phyloP scores from a whole-genome alignment of 2,888 invertebrate species.

The Ochropleura plecta region DNA sequence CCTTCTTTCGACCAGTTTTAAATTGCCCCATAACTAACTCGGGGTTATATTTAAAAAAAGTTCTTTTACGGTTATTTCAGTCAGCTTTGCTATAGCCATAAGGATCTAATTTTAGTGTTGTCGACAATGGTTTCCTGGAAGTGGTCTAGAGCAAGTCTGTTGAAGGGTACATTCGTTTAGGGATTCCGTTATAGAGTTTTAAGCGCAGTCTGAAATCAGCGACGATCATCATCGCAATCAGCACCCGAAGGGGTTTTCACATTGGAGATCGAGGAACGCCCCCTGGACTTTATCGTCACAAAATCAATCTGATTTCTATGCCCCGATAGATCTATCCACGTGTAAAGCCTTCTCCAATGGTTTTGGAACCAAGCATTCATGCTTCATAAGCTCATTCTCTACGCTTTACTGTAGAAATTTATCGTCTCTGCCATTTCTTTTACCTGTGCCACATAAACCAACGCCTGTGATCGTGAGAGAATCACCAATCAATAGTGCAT shows the following conservation, averaged over 20 bases:
- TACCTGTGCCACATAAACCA: neutral
- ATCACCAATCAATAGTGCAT: too few relatives aligned
- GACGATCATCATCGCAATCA: neutral
- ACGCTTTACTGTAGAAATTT: too few relatives aligned
- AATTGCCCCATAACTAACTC: neutral
- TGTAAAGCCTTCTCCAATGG: neutral
- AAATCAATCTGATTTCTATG: too few relatives aligned
- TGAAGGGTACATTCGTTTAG: neutral
- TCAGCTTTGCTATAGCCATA: neutral
- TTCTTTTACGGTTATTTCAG: neutral
- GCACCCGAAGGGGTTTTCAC: neutral
- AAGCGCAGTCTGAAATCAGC: neutral
- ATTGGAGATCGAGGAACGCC: too few relatives aligned
- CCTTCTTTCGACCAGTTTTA: neutral
- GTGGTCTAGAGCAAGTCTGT: neutral
- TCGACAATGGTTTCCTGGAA: neutral
- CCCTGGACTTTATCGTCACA: too few relatives aligned
- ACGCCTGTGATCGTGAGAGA: too few relatives aligned
- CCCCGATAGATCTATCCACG: too few relatives aligned
- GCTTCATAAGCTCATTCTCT: neutral
- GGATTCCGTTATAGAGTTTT: neutral
- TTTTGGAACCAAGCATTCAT: conserved; percentile 3
- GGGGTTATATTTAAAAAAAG: neutral
- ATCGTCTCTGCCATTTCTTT: neutral
- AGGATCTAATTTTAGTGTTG: neutral